These are phyloP conservation scores for Trachurus trachurus DNA, from an alignment of 2,797 vertebrate genomes.

Conservation along the genomic window DNA sequence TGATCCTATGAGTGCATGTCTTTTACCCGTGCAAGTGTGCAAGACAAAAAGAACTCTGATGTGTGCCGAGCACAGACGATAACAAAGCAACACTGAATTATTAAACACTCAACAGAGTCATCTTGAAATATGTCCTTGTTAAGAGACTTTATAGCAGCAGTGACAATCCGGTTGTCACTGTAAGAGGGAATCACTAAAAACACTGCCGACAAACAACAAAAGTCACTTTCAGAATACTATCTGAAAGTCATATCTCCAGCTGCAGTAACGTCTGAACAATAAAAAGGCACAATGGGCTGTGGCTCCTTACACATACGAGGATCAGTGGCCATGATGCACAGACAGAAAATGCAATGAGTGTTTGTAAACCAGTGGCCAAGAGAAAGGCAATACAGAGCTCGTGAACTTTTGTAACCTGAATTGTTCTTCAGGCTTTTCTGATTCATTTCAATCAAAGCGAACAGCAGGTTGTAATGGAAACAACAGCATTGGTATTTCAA, in stretches of 20 bases:
- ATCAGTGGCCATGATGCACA: slow-evolving; percentile 12
- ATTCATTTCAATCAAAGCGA: not conserved
- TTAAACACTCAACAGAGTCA: slow-evolving; percentile 56
- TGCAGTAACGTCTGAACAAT: slow-evolving; percentile 4
- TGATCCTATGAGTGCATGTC: not conserved
- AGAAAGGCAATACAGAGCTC: not conserved
- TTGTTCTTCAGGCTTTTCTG: not conserved
- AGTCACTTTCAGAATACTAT: slow-evolving; percentile 30
- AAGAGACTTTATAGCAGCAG: slow-evolving; percentile 48
- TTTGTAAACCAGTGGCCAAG: slow-evolving; percentile 1
- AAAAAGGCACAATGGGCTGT: slow-evolving; percentile 3
- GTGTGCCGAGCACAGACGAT: slow-evolving; percentile 34
- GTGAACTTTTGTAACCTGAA: not conserved
- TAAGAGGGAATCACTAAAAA: slow-evolving; percentile 42
- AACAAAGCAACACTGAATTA: slow-evolving; percentile 73
- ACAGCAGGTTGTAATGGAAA: not conserved
- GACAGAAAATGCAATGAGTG: slow-evolving; percentile 1
- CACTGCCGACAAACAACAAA: slow-evolving; percentile 30
- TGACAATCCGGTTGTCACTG: slow-evolving; percentile 56
- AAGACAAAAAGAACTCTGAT: slow-evolving; percentile 34
- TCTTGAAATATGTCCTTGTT: slow-evolving; percentile 66
- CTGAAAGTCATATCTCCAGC: slow-evolving; percentile 22
- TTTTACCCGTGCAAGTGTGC: slow-evolving; percentile 24
- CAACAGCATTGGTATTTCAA: not conserved
- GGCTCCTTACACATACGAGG: slow-evolving; percentile 14